Base-by-base conservation (phyloP, 2,888 invertebrate species). In the Baronia brevicornis region DNA sequence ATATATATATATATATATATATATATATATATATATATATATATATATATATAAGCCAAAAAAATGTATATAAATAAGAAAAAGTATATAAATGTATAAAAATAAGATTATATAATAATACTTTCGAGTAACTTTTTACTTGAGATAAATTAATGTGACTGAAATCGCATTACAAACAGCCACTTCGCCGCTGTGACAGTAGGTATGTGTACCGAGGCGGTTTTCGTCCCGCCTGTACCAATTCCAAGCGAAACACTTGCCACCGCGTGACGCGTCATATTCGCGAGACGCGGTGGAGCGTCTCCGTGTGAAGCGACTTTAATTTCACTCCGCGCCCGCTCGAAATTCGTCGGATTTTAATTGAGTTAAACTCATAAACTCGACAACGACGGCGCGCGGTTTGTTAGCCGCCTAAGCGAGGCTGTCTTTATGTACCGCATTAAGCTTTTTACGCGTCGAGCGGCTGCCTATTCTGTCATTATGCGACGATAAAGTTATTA, bases 291-390 rank as follows among this genome's bases (percentile, higher is more conserved):
- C 48, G 44, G 44, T 55, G 49, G 45, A 43, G 46, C 51, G 53
- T 49, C 53, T 46, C 54, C 42, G 48, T 51, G 54, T 66, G 57
- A 66, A 65, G 66, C 66, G 69, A 75, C 72, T 80, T 84, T 71
- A 77, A 75, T 71, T 75, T 61, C 62, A 66, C 66, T 66, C 61
- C 48, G 57, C 49, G 49, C 56, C 47, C 56, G 57, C 59, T 57
- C 54, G 61, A 58, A 70, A 78, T 77, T 69, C 64, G 66, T 60
- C 51, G 60, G 60, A 65, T 68, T 78, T 77, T 75, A 82, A 79
- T 79, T 68, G 72, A 71, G 68, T 70, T 66, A 45, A 48, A 57
- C 54, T 60, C 59, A 59, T 73, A 68, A 72, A 74, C 54, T 65
- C 43, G 48, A 46, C 37, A 51, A 54, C 54, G 42, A 44, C 48